Evolutionary conservation across 2,797 vertebrate genomes (phyloP), one percentile per base, ranked within the genome.

Genomic region (Protonibea diacanthus): DNA sequence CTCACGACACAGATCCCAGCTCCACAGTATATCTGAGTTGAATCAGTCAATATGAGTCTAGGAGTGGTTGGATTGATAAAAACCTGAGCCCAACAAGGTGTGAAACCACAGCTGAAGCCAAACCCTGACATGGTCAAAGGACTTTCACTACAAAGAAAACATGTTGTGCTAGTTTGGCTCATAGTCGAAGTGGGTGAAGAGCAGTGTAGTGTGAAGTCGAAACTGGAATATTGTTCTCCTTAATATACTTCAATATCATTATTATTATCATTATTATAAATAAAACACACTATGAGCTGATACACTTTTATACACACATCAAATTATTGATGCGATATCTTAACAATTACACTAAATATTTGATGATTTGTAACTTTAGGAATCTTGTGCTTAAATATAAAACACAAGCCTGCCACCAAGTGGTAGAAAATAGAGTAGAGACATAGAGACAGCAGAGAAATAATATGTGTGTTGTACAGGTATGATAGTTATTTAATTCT

Each of bases 341-440:
- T 14, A 20, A 71, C 4, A 51, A 20, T 78, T 38, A 49, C 8
- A 13, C 17, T 6, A 20, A 65, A 48, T 38, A 69, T 61, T 29
- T 69, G 0, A 29, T 29, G 2, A 40, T 8, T 8, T 33, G 8
- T 18, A 20, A 53, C 27, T 44, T 4, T 11, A 3, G 73, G 44
- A 17, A 38, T 52, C 9, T 10, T 66, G 23, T 47, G 15, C 11
- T 38, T 49, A 48, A 55, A 75, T 18, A 44, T 44, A 40, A 69
- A 74, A 72, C 33, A 74, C 70, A 86, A 83, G 56, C 48, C 70
- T 88, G 82, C 90, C 92, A 88, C 81, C 92, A 73, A 74, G 86
- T 90, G 92, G 88, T 40, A 48, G 60, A 52, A 38, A 38, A 38
- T 38, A 38, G 33, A 38, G 33, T 38, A 38, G 33, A 38, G 8